Conservation (phyloP, 2,113 vertebrate genomes). For the Centropristis striata region DNA sequence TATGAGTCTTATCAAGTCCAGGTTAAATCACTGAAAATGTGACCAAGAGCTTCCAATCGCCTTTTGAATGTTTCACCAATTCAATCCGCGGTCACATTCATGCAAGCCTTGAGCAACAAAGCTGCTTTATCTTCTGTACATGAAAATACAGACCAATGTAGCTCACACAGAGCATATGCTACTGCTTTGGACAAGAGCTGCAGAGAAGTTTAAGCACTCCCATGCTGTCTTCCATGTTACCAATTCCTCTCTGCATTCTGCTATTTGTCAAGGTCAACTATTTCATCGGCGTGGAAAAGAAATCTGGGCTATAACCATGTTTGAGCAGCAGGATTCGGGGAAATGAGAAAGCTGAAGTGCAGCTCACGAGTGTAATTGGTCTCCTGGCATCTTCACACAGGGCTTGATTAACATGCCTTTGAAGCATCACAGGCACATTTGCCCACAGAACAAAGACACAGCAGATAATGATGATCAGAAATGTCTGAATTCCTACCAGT, state of each 20-base stretch:
- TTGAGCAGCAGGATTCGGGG: conserved; percentile 75
- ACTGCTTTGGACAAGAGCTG: conserved; percentile 27
- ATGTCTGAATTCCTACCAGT: conserved; percentile 49
- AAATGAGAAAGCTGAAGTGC: conserved; percentile 77
- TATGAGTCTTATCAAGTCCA: conserved; percentile 13
- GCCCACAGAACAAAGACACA: conserved; percentile 80
- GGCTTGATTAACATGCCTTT: conserved; percentile 85
- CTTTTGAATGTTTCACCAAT: conserved; percentile 17
- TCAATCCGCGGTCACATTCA: conserved; percentile 45
- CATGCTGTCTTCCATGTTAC: conserved; percentile 54
- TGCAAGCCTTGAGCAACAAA: conserved; percentile 44
- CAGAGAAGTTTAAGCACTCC: conserved; percentile 43
- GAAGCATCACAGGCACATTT: conserved; percentile 82
- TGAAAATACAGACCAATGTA: conserved; percentile 36
- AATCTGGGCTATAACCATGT: conserved; percentile 67
- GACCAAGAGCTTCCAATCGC: background rate
- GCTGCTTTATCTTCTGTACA: conserved; percentile 16
- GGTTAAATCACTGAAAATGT: conserved; percentile 31
- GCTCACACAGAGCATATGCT: background rate
- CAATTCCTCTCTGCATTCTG: conserved; percentile 50
- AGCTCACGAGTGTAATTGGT: conserved; percentile 83
- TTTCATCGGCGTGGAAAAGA: conserved; percentile 56
- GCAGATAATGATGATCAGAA: conserved; percentile 78
- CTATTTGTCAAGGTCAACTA: conserved; percentile 78
- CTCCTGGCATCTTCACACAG: conserved; percentile 81